Percentiles rank a stretch among this genome's conserved stretches.
Evolutionary conservation across 2,113 vertebrate species (phyloP).

Genomic region (Phyllopteryx taeniolatus): DNA sequence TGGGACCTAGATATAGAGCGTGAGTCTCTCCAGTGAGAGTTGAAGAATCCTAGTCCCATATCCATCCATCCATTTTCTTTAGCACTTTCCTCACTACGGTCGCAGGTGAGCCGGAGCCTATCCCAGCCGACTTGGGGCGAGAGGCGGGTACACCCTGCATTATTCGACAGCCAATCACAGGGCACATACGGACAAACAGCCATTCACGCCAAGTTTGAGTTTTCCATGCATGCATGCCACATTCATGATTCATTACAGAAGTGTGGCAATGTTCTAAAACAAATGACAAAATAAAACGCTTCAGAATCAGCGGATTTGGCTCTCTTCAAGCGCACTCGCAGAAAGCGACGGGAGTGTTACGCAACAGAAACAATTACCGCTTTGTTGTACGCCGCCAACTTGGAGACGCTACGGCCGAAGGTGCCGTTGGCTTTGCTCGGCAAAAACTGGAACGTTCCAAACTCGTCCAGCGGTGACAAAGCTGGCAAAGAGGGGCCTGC

Average conservation of each 20-base stretch:
- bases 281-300: not conserved
- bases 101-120: too few species aligned
- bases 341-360: not conserved
- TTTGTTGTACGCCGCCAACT: conserved; percentile 22
- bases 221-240: not conserved
- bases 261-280: not conserved
- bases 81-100: not conserved
- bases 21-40: too few species aligned
- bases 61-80: not conserved
- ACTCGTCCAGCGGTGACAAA: conserved; percentile 26
- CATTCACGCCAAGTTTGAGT: not conserved
- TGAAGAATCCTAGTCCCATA: too few species aligned
- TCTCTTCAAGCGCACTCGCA: not conserved
- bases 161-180: not conserved
- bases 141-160: not conserved
- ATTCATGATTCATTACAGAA: not conserved
- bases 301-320: not conserved
- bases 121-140: too few species aligned
- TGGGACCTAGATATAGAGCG: too few species aligned
- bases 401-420: conserved; percentile 23
- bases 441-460: conserved; percentile 56
- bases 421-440: conserved; percentile 45
- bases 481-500: conserved; percentile 20
- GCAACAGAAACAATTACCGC: conserved; percentile 39
- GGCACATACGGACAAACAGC: not conserved